Evolutionary conservation across 1,140 invertebrate species (phyloP).

Genomic region (Drosophila fuyamai): DNA sequence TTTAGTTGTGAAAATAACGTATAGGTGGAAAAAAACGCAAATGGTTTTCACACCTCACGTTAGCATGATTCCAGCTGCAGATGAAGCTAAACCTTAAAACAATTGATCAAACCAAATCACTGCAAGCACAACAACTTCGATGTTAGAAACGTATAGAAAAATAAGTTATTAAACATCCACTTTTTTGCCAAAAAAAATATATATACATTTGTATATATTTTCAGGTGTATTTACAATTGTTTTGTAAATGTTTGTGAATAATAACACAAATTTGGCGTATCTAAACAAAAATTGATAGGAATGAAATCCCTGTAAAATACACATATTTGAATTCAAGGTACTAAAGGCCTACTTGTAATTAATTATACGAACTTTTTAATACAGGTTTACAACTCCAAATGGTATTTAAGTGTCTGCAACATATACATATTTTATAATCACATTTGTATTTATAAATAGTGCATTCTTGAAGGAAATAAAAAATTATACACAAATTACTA

Average conservation of each 20-base stretch:
- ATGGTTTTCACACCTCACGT: neutral
- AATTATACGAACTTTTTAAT: constrained; percentile 38
- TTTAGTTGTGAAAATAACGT: constrained; percentile 19
- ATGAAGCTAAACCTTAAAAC: constrained; percentile 7
- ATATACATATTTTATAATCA: constrained; percentile 48
- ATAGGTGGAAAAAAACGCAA: constrained; percentile 21
- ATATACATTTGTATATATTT: constrained; percentile 44
- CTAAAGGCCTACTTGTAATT: constrained; percentile 8
- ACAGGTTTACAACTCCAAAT: constrained; percentile 44
- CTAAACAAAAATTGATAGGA: neutral
- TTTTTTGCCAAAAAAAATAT: constrained; percentile 28
- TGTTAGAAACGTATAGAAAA: constrained; percentile 31
- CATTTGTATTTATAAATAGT: constrained; percentile 40
- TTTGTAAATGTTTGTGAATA: constrained; percentile 43
- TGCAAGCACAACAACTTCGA: constrained; percentile 26
- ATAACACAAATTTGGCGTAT: constrained; percentile 5
- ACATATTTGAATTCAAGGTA: constrained; percentile 12
- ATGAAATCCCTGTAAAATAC: constrained; percentile 2
- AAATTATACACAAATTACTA: constrained; percentile 20
- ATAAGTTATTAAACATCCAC: constrained; percentile 35
- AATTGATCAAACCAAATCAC: constrained; percentile 42
- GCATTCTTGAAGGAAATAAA: constrained; percentile 46
- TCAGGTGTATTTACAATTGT: constrained; percentile 11
- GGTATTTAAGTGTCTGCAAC: constrained; percentile 39
- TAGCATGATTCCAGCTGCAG: constrained; percentile 19